phyloP scores from a whole-genome alignment of 2,888 invertebrate genomes.

The Heterodera filipjevi region DNA sequence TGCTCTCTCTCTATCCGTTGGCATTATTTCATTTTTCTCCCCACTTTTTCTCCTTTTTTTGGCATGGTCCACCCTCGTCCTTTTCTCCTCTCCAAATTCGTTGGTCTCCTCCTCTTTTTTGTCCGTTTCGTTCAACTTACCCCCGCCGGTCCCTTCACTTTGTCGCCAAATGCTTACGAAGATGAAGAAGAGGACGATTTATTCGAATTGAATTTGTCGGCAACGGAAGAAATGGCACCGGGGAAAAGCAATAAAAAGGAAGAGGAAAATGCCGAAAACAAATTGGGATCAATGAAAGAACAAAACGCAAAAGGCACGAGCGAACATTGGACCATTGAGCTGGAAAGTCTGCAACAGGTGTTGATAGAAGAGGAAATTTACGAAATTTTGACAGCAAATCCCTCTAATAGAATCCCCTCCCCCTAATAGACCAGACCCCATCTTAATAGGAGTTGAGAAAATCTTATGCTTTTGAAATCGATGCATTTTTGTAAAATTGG shows the following conservation, averaged over 20 bases:
- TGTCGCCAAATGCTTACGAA: neutral
- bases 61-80: no score
- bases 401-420: no score
- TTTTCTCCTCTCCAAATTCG: no score
- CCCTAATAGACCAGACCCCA: no score
- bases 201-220: neutral
- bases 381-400: no score
- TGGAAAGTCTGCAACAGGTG: neutral
- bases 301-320: neutral
- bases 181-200: neutral
- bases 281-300: neutral
- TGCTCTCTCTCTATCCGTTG: no score
- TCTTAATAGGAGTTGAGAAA: no score
- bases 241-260: neutral
- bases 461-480: no score
- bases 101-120: no score
- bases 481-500: no score
- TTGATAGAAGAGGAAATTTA: neutral
- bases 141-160: neutral
- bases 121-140: neutral
- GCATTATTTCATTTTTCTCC: no score
- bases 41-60: no score
- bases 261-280: neutral
- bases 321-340: neutral
- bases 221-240: neutral